Evolutionary conservation across 1,140 invertebrate genomes (phyloP).

Genomic region (Caenorhabditis tropicalis): DNA sequence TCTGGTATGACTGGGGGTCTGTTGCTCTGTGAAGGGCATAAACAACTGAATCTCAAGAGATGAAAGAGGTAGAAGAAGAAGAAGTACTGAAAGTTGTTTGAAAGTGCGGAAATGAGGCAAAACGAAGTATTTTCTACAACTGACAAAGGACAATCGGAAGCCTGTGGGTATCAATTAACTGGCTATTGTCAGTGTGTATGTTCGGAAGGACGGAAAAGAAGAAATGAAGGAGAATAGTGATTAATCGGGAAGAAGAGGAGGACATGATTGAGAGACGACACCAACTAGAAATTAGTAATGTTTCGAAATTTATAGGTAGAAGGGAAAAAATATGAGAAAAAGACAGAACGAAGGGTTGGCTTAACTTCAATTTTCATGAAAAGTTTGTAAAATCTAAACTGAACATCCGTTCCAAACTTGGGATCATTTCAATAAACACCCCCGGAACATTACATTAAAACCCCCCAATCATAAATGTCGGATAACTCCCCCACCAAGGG

Average conservation of each 20-base stretch:
- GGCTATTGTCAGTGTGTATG: slow-evolving; percentile 28
- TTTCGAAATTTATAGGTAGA: slow-evolving; percentile 10
- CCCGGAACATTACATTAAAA: too few relatives aligned
- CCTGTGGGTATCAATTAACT: slow-evolving; percentile 39
- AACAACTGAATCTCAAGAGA: not conserved
- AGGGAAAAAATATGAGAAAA: not conserved
- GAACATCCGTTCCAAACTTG: too few relatives aligned
- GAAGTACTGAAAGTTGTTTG: not conserved
- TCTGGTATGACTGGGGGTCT: not conserved
- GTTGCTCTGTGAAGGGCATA: not conserved
- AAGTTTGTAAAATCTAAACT: too few relatives aligned
- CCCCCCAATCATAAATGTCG: too few relatives aligned
- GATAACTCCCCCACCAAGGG: too few relatives aligned
- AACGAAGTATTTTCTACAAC: slow-evolving; percentile 16
- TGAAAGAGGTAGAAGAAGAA: not conserved
- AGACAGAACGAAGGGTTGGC: not conserved
- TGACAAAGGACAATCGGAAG: slow-evolving; percentile 41
- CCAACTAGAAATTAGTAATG: slow-evolving; percentile 28
- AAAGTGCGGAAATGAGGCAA: not conserved
- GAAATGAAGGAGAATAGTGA: slow-evolving; percentile 23
- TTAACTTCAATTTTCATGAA: too few relatives aligned
- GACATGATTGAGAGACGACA: not conserved
- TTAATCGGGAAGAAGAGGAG: slow-evolving; percentile 15
- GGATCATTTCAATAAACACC: too few relatives aligned
- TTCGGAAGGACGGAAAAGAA: slow-evolving; percentile 2